Conservation (phyloP, 2,797 vertebrate genomes). For the Chelmon rostratus region DNA sequence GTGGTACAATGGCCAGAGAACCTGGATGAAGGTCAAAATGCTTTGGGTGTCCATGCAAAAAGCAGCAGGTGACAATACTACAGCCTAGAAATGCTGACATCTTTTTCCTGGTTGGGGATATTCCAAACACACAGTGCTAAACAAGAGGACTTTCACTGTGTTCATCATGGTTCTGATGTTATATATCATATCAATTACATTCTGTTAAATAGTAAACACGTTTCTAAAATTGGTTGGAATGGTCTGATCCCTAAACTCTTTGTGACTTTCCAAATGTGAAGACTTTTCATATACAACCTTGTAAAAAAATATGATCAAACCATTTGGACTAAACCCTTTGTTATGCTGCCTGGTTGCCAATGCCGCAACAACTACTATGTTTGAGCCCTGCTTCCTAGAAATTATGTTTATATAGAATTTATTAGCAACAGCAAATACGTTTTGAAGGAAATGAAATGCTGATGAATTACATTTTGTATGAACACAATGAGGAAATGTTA, state of each 20-base stretch:
- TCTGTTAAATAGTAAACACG: neutral
- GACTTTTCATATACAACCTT: neutral
- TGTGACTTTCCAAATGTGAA: neutral
- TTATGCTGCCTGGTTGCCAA: neutral
- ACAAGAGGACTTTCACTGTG: neutral
- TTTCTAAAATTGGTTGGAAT: neutral
- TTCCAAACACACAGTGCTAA: neutral
- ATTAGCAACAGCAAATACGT: too few species aligned
- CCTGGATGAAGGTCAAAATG: constrained; percentile 39
- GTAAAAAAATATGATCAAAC: neutral
- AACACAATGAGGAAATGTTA: too few species aligned
- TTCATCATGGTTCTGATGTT: neutral
- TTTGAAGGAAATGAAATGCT: too few species aligned
- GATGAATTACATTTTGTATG: too few species aligned
- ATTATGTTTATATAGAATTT: too few species aligned
- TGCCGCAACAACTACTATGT: neutral
- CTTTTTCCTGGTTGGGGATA: neutral
- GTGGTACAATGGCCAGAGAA: neutral
- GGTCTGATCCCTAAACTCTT: neutral
- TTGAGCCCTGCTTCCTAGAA: neutral
- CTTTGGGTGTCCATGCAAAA: constrained; percentile 35
- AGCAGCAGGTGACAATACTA: constrained; percentile 43
- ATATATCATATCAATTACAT: neutral
- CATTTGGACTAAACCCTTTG: neutral
- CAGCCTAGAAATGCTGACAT: constrained; percentile 22